Evolutionary conservation across 1,140 invertebrate genomes (phyloP).

Genomic region (Ruditapes philippinarum): DNA sequence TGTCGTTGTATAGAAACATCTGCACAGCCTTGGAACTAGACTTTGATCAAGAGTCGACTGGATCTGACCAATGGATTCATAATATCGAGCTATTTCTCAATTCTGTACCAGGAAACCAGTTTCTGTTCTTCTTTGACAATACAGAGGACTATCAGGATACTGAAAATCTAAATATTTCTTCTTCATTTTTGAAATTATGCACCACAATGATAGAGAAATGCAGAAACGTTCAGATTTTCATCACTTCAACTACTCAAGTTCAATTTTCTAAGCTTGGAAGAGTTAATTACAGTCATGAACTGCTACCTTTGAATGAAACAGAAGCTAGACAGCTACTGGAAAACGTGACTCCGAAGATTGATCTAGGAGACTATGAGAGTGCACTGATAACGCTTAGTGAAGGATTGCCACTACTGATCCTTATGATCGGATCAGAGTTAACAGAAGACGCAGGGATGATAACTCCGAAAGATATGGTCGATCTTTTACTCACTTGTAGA

Average conservation of each 20-base stretch:
- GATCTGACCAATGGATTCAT: not conserved
- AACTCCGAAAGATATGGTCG: conserved; percentile 52
- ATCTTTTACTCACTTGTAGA: conserved; percentile 41
- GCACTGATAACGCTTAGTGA: conserved; percentile 33
- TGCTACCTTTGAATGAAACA: conserved; percentile 12
- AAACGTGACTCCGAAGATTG: not conserved
- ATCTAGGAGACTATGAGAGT: conserved; percentile 22
- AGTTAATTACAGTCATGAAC: conserved; percentile 14
- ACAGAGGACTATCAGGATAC: conserved; percentile 40
- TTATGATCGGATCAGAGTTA: conserved; percentile 58
- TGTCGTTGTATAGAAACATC: conserved; percentile 17
- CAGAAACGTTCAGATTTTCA: conserved; percentile 28
- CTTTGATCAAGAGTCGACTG: not conserved
- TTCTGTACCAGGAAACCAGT: not conserved
- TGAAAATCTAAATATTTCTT: not conserved
- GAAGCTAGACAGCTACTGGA: conserved; percentile 36
- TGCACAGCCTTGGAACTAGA: not conserved
- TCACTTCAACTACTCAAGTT: conserved; percentile 35
- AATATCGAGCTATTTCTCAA: not conserved
- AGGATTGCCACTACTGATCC: conserved; percentile 42
- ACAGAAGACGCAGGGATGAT: conserved; percentile 22
- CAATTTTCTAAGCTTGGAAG: not conserved
- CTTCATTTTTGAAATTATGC: not conserved
- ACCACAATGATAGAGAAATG: not conserved
- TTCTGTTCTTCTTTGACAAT: conserved; percentile 43